A percentile compares a stretch with the other conserved stretches of the same genome.
Evolutionary conservation across 2,113 vertebrate species (phyloP).

Genomic region (Chaetodon auriga): DNA sequence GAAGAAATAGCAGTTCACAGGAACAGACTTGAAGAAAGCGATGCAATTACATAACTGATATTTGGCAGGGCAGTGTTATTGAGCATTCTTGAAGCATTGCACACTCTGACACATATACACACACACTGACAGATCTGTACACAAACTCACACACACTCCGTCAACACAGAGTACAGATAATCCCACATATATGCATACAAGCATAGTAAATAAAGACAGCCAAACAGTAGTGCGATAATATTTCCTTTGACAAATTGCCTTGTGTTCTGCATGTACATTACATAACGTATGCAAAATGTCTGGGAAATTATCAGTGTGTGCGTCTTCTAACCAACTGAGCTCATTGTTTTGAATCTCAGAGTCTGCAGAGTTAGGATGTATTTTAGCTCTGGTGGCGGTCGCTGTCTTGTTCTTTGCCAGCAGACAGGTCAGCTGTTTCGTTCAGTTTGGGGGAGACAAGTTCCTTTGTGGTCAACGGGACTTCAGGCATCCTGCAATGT

Average conservation of each 20-base stretch:
- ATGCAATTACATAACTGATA: slow-evolving; percentile 73
- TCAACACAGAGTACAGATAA: slow-evolving; percentile 28
- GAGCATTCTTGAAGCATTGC: slow-evolving; percentile 66
- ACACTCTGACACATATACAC: slow-evolving; percentile 27
- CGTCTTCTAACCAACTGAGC: background rate
- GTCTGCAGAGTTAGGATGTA: background rate
- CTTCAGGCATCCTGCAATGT: background rate
- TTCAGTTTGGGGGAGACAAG: background rate
- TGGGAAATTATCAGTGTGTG: slow-evolving; percentile 10
- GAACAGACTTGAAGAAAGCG: slow-evolving; percentile 69
- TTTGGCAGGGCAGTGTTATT: slow-evolving; percentile 66
- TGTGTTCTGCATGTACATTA: slow-evolving; percentile 27
- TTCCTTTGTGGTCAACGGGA: background rate
- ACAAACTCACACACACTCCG: slow-evolving; percentile 3
- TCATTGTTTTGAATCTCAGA: slow-evolving; percentile 34
- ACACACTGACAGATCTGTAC: background rate
- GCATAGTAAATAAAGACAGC: slow-evolving; percentile 35
- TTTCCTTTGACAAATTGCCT: slow-evolving; percentile 12
- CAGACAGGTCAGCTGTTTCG: background rate
- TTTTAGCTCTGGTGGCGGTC: background rate
- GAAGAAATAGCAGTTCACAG: slow-evolving; percentile 68
- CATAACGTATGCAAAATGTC: slow-evolving; percentile 36
- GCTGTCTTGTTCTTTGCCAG: background rate
- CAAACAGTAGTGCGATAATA: slow-evolving; percentile 10
- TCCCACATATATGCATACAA: slow-evolving; percentile 31